Conservation (phyloP, 1,140 invertebrate genomes). For the Parapsyche elsis region DNA sequence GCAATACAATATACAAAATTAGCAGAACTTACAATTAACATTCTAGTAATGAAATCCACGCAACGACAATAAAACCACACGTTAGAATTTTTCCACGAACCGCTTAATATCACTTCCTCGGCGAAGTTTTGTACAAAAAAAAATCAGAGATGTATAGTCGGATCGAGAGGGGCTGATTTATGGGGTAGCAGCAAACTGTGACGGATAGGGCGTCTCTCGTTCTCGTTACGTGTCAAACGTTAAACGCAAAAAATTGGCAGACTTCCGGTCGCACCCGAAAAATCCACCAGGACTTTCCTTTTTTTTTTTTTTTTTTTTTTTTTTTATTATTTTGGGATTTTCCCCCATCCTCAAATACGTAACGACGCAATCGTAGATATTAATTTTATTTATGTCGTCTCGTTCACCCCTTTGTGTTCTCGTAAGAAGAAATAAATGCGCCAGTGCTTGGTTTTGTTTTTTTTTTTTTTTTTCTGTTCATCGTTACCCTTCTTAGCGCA, state of each 20-base stretch:
- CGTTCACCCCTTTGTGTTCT: neutral
- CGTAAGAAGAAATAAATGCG: constrained; percentile 9
- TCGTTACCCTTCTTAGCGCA: neutral
- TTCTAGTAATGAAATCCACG: too few species aligned
- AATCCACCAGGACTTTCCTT: too few species aligned
- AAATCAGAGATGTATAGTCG: neutral
- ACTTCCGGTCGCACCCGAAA: constrained; percentile 21
- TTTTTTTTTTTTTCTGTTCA: too few species aligned
- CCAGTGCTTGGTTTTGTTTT: too few species aligned
- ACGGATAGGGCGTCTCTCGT: constrained; percentile 3
- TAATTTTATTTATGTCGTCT: constrained; percentile 24
- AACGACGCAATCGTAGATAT: constrained; percentile 16
- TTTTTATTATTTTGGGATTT: neutral
- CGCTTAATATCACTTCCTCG: too few species aligned
- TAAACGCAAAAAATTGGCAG: constrained; percentile 41
- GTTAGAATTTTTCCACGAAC: too few species aligned
- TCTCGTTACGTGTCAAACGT: constrained; percentile 39
- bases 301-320: too few species aligned
- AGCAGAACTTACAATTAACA: too few species aligned
- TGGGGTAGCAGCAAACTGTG: constrained; percentile 24
- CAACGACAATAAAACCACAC: too few species aligned
- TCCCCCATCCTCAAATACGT: neutral
- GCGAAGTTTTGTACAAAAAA: too few species aligned
- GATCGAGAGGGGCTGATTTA: neutral
- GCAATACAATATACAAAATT: too few species aligned